Evolutionary conservation across 2,888 invertebrate genomes (phyloP), one percentile per base, ranked within the genome.

Genomic region (Notodromas monacha): DNA sequence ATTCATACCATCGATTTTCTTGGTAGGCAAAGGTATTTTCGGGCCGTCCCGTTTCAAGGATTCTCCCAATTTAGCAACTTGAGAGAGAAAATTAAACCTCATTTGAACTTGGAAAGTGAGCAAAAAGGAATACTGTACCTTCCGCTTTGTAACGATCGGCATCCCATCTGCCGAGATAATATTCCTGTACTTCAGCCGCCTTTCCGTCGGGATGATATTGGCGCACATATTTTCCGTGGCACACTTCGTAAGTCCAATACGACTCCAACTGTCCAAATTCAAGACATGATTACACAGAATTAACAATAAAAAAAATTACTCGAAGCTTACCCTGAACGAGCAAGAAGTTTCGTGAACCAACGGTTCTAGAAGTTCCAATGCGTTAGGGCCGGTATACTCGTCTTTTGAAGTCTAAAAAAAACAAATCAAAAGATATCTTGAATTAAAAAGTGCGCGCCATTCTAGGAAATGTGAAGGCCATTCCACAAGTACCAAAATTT

Each of bases 161-260:
- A 39, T 61, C 64, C 64, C 68, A 72, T 37, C 61, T 61, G 0
- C 84, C 84, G 1, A 86, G 54, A 41, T 58, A 68, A 45, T 68
- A 86, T 45, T 81, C 76, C 44, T 81, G 81, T 1, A 65, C 51
- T 44, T 67, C 70, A 2, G 70, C 59, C 12, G 27, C 8, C 11
- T 12, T 12, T 6, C 6, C 8, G 41, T 81, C 79, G 46, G 92
- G 89, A 47, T 96, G 89, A 46, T 76, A 96, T 46, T 96, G 92
- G 14, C 76, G 59, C 3, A 92, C 63, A 46, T 68, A 70, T 39
- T 63, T 58, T 0, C 86, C 86, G 49, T 89, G 89, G 42, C 89
- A 89, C 15, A 89, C 61, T 50, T 89, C 84, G 47, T 89, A 89
- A 0, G 77, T 77, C 89, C 89, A 89, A 44, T 81, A 89, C 3